Percentiles rank a stretch among this genome's conserved stretches.
These are phyloP conservation scores for Sylvietta virens DNA, from an alignment of 2,113 vertebrate genomes.

Conservation along the genomic window DNA sequence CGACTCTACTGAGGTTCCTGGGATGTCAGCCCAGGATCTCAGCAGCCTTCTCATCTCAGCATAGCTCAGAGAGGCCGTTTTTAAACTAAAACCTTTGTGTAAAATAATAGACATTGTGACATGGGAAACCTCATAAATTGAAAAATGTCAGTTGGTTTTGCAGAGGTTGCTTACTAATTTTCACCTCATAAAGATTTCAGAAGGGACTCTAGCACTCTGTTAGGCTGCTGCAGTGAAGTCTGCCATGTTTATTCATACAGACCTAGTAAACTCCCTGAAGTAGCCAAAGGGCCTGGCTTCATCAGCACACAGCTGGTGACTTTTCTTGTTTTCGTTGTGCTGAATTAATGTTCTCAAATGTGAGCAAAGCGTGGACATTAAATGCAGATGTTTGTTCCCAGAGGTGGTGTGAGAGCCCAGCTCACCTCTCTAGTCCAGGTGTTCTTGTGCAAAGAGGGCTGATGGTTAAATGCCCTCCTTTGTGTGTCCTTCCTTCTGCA, in stretches of 20 bases:
- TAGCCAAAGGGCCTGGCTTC: background rate
- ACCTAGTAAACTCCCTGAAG: background rate
- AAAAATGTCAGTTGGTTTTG: background rate
- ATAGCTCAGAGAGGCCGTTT: background rate
- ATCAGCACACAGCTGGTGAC: background rate
- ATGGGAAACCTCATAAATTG: background rate
- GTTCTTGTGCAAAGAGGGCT: background rate
- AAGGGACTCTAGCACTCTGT: background rate
- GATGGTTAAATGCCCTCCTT: background rate
- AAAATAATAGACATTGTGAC: background rate
- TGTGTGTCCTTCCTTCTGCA: background rate
- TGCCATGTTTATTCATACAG: background rate
- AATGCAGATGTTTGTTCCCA: background rate
- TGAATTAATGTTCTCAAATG: background rate
- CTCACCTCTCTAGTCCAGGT: background rate
- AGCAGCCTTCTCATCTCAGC: background rate
- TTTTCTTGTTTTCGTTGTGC: background rate
- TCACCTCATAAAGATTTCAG: conserved; percentile 27
- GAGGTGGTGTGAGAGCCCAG: background rate
- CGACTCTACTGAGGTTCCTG: background rate
- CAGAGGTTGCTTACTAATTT: background rate
- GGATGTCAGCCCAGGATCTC: background rate
- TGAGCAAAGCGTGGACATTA: background rate
- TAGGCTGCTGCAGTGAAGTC: background rate
- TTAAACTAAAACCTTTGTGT: background rate